These are phyloP conservation scores for Lepidostoma basale DNA, from an alignment of 1,140 invertebrate species.

Conservation along the genomic window DNA sequence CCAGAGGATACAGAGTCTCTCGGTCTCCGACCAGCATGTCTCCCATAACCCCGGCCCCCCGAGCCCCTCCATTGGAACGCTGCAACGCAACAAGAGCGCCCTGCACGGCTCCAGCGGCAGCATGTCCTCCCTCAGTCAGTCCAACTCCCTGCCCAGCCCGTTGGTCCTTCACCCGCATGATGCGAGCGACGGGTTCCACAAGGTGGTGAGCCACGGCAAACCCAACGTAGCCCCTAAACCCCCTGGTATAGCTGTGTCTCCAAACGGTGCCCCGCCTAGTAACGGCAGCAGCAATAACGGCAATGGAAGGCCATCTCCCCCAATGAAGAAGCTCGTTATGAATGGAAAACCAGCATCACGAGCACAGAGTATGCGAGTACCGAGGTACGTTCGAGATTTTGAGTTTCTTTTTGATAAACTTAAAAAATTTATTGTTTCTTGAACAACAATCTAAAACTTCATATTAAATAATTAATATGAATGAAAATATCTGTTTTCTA, in stretches of 20 bases:
- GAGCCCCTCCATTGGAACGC: constrained; percentile 49
- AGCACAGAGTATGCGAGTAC: constrained; percentile 62
- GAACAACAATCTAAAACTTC: no score
- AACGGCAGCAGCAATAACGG: constrained; percentile 29
- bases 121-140: constrained; percentile 50
- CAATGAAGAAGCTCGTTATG: constrained; percentile 57
- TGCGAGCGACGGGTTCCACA: constrained; percentile 49
- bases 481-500: no score
- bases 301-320: constrained; percentile 56
- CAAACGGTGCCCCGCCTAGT: constrained; percentile 13
- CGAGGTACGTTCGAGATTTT: constrained; percentile 56
- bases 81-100: constrained; percentile 56
- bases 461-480: no score
- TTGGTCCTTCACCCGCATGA: constrained; percentile 47
- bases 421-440: no score
- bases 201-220: constrained; percentile 58
- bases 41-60: neutral
- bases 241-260: constrained; percentile 48
- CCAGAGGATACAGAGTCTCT: constrained; percentile 22
- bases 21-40: neutral
- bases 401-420: no score
- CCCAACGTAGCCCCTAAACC: constrained; percentile 65
- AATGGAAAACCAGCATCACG: constrained; percentile 59
- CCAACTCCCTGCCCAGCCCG: constrained; percentile 14
- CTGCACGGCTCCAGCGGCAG: constrained; percentile 51